Evolutionary conservation across 2,888 invertebrate genomes (phyloP), one percentile per base, ranked within the genome.

Genomic region (Synanthedon vespiformis): DNA sequence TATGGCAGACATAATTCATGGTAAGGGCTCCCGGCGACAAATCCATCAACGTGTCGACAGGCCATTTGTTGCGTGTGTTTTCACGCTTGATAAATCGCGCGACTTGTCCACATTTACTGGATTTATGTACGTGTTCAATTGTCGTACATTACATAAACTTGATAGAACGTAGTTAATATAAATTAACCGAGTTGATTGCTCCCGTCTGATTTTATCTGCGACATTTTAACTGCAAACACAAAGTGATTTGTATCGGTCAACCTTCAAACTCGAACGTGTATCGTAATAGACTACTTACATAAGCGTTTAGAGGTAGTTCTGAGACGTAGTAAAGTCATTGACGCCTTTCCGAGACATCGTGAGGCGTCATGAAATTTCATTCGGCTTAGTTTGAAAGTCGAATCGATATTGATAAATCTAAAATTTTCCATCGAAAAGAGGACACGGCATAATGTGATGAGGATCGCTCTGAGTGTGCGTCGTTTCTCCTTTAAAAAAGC

Each of bases 1-100:
- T 71, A 72, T 70, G 67, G 70, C 74, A 63, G 57, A 57, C 50
- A 53, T 55, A 56, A 59, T 61, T 57, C 62, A 56, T 78, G 72
- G 82, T 79, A 76, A 76, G 78, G 79, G 77, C 50, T 68, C 65
- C 65, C 75, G 85, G 85, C 84, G 85, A 83, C 86, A 76, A 72
- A 86, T 86, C 81, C 81, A 83, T 86, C 86, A 84, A 77, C 69
- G 68, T 64, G 81, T 78, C 80, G 85, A 85, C 86, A 79, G 83
- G 77, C 77, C 81, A 83, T 85, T 85, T 78, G 84, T 85, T 82
- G 83, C 77, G 76, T 77, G 76, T 77, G 82, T 80, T 81, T 82
- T 80, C 79, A 79, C 80, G 81, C 77, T 80, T 83, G 83, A 85
- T 80, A 79, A 79, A 85, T 83, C 78, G 77, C 70, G 65, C 65